A percentile compares a stretch with the other conserved stretches of the same genome.
Evolutionary conservation across 1,140 invertebrate species (phyloP).

Genomic region (Heliconius himera): DNA sequence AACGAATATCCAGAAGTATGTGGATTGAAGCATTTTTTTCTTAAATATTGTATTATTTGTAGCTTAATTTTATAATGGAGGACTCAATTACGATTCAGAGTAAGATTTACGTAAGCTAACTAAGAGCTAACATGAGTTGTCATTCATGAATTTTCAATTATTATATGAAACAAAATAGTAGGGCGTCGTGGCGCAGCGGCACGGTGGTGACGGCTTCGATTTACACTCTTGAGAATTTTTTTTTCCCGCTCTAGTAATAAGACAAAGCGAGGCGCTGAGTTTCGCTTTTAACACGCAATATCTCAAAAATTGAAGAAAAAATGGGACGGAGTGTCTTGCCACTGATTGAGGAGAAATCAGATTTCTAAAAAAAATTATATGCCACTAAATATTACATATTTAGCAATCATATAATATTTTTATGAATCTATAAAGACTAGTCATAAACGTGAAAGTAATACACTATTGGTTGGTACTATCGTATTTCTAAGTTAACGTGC

Average conservation of each 20-base stretch:
- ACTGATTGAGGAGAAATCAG: too few species aligned
- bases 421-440: not conserved
- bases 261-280: too few species aligned
- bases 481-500: not conserved
- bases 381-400: too few species aligned
- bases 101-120: not conserved
- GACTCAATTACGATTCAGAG: not conserved
- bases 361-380: too few species aligned
- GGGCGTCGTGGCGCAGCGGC: not conserved
- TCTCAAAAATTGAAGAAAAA: too few species aligned
- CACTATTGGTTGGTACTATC: not conserved
- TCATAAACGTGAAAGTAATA: slow-evolving; percentile 1
- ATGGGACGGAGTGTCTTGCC: too few species aligned
- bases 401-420: not conserved
- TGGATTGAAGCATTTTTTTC: not conserved
- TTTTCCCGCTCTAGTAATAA: too few species aligned
- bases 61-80: not conserved
- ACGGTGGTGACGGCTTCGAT: not conserved
- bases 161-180: not conserved
- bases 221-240: not conserved
- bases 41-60: not conserved
- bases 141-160: not conserved
- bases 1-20: not conserved
- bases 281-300: too few species aligned
- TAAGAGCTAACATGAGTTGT: not conserved